Base-by-base conservation (phyloP, 2,888 invertebrate genomes). In the Parnassius apollo region DNA sequence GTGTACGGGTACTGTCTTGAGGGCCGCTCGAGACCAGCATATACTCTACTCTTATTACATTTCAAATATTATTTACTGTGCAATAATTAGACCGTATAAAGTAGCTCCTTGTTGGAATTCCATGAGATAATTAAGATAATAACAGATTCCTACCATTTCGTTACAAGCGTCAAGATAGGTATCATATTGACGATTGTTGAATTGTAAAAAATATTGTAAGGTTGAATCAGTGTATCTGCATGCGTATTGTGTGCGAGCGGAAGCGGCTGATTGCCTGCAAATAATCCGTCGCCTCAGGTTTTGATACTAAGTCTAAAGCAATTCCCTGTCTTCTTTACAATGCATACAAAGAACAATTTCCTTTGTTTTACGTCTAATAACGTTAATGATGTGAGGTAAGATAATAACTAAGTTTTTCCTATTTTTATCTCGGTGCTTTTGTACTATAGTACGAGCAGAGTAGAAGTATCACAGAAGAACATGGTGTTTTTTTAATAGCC, bases 181-280 rank as follows among this genome's bases (percentile, higher is more conserved):
- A 61, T 51, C 49, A 7, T 25, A 42, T 50, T 59, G 49, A 52
- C 42, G 49, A 18, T 59, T 9, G 49, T 59, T 54, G 49, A 49
- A 51, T 64, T 62, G 64, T 60, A 55, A 64, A 65, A 68, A 67
- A 65, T 62, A 66, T 65, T 68, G 65, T 65, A 59, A 58, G 13
- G 64, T 62, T 66, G 64, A 67, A 65, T 73, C 65, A 66, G 61
- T 66, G 66, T 54, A 56, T 53, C 13, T 49, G 13, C 49, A 13
- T 49, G n/a, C 62, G 67, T 66, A 67, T 68, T 66, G 67, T 73
- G 67, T 73, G 78, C 66, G 78, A 80, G 72, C 84, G 85, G 85
- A 86, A 83, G 73, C 66, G 52, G 66, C 61, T 75, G 77, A 83
- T 85, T 82, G 79, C 65, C 70, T 68, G 74, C 67, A 67, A 69